A percentile compares a stretch with the other conserved stretches of the same genome.
phyloP scores from a whole-genome alignment of 2,888 invertebrate species.

The Catocala sponsa region DNA sequence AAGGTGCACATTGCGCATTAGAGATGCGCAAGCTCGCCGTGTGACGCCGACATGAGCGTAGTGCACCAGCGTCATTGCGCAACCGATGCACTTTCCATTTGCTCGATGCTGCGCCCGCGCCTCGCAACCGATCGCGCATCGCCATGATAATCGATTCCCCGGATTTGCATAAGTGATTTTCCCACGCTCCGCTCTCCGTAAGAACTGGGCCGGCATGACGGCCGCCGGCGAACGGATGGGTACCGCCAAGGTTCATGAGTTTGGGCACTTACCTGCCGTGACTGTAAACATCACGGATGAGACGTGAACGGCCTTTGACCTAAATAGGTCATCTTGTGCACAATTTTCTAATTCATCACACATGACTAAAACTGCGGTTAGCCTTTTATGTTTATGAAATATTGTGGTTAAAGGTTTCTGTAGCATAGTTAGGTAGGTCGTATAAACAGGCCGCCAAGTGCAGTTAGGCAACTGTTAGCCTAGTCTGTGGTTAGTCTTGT shows the following conservation, averaged over 20 bases:
- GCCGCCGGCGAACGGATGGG: slow-evolving; percentile 74
- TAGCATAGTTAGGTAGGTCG: slow-evolving; percentile 14
- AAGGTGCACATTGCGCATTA: slow-evolving; percentile 18
- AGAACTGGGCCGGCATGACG: slow-evolving; percentile 76
- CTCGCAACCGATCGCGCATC: slow-evolving; percentile 57
- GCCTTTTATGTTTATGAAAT: slow-evolving; percentile 10
- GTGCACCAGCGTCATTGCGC: slow-evolving; percentile 66
- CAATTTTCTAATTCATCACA: neutral
- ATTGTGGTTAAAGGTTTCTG: slow-evolving; percentile 8
- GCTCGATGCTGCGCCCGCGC: slow-evolving; percentile 54
- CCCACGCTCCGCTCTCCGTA: slow-evolving; percentile 81
- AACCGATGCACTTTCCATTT: slow-evolving; percentile 83
- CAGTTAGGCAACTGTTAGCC: slow-evolving; percentile 41
- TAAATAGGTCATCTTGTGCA: slow-evolving; percentile 15
- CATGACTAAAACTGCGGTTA: neutral
- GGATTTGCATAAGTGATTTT: slow-evolving; percentile 82
- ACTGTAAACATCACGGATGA: slow-evolving; percentile 10
- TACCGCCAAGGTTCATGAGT: slow-evolving; percentile 73
- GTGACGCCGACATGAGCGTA: slow-evolving; percentile 36
- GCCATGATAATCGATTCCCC: slow-evolving; percentile 81
- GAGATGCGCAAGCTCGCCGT: slow-evolving; percentile 34
- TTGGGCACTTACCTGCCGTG: slow-evolving; percentile 36
- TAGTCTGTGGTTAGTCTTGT: slow-evolving; percentile 37
- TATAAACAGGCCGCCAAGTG: slow-evolving; percentile 18
- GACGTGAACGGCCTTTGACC: slow-evolving; percentile 3